Base-by-base conservation (phyloP, 2,888 invertebrate genomes). In the Rugalucina vietnamica region DNA sequence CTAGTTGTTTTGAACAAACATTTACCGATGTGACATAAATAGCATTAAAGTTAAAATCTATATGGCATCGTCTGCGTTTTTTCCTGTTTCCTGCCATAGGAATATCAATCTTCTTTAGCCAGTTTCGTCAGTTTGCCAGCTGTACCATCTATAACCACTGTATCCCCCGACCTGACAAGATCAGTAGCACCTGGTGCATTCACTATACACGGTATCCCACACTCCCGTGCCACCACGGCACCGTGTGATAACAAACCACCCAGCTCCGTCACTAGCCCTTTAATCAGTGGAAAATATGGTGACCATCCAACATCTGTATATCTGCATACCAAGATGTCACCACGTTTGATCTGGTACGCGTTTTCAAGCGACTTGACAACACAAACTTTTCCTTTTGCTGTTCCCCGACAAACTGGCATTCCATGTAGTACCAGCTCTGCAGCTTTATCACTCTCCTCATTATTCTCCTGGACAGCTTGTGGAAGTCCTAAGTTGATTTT, bases 261-360 rank as follows among this genome's bases (percentile, higher is more conserved):
- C 0, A 97, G 95, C 94, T 98, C 97, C 0, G 97, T 97, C 18
- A 97, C 97, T 70, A 98, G 96, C 8, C 97, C 98, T 0, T 96
- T 95, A 24, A 98, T 93, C 72, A 97, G 96, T 0, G 97, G 97
- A 94, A 98, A 98, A 95, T 97, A 97, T 0, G 97, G 97, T 5
- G 97, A 97, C 97, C 97, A 98, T 0, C 97, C 97, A 88, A 97
- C 97, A 92, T 98, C 97, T 0, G 97, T 97, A 49, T 96, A 96
- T 90, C 96, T 96, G 0, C 97, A 97, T 87, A 98, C 96, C 84
- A 98, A 95, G 84, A 98, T 96, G 91, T 98, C 97, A 0, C 97
- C 97, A 87, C 95, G 93, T 89, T 94, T 90, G 21, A 95, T 95
- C 82, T 95, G 93, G 10, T 94, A 89, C 1, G 97, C 97, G 92